Percentiles rank a stretch among this genome's conserved stretches.
Evolutionary conservation across 2,888 invertebrate genomes (phyloP).

Genomic region (Amphipoea lucens): DNA sequence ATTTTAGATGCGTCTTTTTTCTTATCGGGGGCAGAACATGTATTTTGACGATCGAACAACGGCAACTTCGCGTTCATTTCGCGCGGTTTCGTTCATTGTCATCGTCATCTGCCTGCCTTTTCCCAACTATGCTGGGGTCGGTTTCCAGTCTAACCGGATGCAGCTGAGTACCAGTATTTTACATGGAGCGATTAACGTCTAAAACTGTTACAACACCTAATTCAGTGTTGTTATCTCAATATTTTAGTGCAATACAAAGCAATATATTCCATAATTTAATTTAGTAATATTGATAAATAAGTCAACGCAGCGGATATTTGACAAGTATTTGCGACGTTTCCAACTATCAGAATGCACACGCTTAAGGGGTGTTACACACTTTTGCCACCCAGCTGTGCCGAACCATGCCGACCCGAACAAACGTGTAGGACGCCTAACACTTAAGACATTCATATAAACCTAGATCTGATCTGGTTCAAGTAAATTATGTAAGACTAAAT

Average conservation of each 20-base stretch:
- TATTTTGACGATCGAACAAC: no score
- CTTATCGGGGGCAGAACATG: no score
- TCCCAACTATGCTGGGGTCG: no score
- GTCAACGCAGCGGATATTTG: neutral
- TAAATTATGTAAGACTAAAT: conserved; percentile 42
- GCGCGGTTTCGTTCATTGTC: no score
- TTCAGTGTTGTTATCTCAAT: neutral
- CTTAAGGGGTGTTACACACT: neutral
- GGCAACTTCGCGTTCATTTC: no score
- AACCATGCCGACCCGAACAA: neutral
- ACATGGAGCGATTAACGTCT: no score
- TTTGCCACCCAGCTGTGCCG: neutral
- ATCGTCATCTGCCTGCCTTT: no score
- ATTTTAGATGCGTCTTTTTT: no score
- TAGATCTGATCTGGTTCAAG: conserved; percentile 22
- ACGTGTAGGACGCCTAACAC: neutral
- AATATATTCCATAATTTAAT: neutral
- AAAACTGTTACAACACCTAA: neutral
- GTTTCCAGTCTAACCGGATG: no score
- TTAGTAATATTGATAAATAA: neutral
- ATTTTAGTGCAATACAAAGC: neutral
- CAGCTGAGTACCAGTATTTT: no score
- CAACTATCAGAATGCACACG: neutral
- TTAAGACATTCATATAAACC: conserved; percentile 2
- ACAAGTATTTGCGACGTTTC: neutral